Evolutionary conservation across 2,797 vertebrate species (phyloP).

Genomic region (Macrochelys suwanniensis): DNA sequence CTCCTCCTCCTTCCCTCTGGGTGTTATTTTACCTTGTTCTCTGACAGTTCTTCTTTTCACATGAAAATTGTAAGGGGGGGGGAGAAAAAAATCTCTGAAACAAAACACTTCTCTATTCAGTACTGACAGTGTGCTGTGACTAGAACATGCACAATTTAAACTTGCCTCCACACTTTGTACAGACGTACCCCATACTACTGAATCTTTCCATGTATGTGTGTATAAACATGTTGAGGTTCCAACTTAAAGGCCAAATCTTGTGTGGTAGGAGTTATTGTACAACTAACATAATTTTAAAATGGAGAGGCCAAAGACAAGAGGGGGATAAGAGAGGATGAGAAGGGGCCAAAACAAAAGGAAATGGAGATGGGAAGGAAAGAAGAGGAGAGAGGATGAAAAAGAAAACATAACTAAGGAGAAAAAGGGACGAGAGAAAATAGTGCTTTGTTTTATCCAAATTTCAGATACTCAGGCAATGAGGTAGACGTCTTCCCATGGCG

Average conservation of each 20-base stretch:
- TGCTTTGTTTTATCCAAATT: not conserved
- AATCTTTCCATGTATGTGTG: not conserved
- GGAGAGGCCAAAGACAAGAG: not conserved
- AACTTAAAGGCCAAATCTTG: not conserved
- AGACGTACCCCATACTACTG: not conserved
- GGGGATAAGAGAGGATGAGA: not conserved
- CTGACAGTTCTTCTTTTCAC: not conserved
- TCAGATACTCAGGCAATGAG: conserved; percentile 26
- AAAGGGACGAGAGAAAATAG: conserved; percentile 26
- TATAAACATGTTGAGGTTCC: not conserved
- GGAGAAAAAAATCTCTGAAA: not conserved
- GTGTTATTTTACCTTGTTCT: not conserved
- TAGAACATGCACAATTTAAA: not conserved
- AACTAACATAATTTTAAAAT: not conserved
- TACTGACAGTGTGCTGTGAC: not conserved
- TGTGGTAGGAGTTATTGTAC: not conserved
- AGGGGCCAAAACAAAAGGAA: not conserved
- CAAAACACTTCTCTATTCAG: not conserved
- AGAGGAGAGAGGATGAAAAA: not conserved
- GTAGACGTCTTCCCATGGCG: not conserved
- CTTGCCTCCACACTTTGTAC: not conserved
- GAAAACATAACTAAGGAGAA: not conserved
- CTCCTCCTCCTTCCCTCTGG: not conserved
- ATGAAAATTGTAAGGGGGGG: not conserved
- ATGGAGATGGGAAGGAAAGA: not conserved